phyloP scores from a whole-genome alignment of 2,113 vertebrate species.

The Propithecus coquereli region DNA sequence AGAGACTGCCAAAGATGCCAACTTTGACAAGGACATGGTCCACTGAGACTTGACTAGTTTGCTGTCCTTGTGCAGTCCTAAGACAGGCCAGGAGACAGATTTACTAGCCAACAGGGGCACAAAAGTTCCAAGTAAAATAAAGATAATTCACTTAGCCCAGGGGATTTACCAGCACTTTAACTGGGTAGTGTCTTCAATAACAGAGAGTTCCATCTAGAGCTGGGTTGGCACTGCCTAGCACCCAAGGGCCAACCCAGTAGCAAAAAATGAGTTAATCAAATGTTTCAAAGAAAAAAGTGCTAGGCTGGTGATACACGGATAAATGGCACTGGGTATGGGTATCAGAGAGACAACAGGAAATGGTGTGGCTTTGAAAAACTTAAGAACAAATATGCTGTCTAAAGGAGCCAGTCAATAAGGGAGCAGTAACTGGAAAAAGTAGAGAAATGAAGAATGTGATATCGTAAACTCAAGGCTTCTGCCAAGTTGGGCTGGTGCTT shows the following conservation, averaged over 20 bases:
- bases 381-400: slow-evolving; percentile 5
- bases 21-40: slow-evolving; percentile 14
- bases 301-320: not conserved
- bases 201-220: not conserved
- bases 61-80: not conserved
- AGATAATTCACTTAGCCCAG: not conserved
- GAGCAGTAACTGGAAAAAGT: not conserved
- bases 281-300: slow-evolving; percentile 18
- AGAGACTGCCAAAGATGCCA: not conserved
- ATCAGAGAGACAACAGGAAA: not conserved
- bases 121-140: slow-evolving; percentile 36
- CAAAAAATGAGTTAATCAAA: slow-evolving; percentile 20
- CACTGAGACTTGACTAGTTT: not conserved
- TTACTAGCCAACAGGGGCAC: not conserved
- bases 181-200: not conserved
- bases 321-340: not conserved
- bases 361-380: not conserved
- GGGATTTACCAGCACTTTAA: not conserved
- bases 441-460: not conserved
- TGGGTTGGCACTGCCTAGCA: not conserved
- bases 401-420: not conserved
- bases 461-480: slow-evolving; percentile 10
- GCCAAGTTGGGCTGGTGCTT: not conserved
- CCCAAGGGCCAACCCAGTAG: not conserved
- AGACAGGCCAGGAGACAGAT: not conserved